Conservation (phyloP, 2,888 invertebrate species). For the Apotomis turbidana region DNA sequence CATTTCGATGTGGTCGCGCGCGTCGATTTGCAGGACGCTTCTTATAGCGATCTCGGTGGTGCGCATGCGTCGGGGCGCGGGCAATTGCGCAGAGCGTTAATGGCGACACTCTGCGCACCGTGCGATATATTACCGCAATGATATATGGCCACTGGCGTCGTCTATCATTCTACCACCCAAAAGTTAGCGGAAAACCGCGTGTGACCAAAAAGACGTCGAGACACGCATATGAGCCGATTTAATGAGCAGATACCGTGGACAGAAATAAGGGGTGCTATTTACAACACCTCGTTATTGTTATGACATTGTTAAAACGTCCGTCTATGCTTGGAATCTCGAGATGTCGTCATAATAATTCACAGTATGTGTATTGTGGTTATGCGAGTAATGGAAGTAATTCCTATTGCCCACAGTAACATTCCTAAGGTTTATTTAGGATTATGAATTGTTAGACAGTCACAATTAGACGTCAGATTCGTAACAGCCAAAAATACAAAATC, state of each 20-base stretch:
- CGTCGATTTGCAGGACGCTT: slow-evolving; percentile 78
- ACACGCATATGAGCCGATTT: slow-evolving; percentile 69
- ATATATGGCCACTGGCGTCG: slow-evolving; percentile 80
- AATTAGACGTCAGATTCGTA: too few species aligned
- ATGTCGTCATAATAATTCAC: slow-evolving; percentile 54
- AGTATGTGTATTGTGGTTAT: slow-evolving; percentile 37
- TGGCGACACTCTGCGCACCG: slow-evolving; percentile 81
- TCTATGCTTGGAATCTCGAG: slow-evolving; percentile 63
- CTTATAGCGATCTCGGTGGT: slow-evolving; percentile 69
- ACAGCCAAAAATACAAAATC: too few species aligned
- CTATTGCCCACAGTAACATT: not conserved
- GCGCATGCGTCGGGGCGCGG: slow-evolving; percentile 59
- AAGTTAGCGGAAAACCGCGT: slow-evolving; percentile 79
- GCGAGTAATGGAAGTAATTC: slow-evolving; percentile 43
- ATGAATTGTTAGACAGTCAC: too few species aligned
- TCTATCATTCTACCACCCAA: slow-evolving; percentile 83
- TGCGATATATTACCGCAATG: slow-evolving; percentile 81
- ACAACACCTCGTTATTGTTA: slow-evolving; percentile 76
- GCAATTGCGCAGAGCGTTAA: slow-evolving; percentile 80
- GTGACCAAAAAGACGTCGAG: slow-evolving; percentile 70
- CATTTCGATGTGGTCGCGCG: slow-evolving; percentile 73
- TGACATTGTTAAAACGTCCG: slow-evolving; percentile 76
- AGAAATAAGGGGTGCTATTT: slow-evolving; percentile 79
- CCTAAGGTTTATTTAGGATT: not conserved
- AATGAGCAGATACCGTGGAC: slow-evolving; percentile 82